phyloP scores from a whole-genome alignment of 2,797 vertebrate genomes.

The Cyprinodon diabolis region DNA sequence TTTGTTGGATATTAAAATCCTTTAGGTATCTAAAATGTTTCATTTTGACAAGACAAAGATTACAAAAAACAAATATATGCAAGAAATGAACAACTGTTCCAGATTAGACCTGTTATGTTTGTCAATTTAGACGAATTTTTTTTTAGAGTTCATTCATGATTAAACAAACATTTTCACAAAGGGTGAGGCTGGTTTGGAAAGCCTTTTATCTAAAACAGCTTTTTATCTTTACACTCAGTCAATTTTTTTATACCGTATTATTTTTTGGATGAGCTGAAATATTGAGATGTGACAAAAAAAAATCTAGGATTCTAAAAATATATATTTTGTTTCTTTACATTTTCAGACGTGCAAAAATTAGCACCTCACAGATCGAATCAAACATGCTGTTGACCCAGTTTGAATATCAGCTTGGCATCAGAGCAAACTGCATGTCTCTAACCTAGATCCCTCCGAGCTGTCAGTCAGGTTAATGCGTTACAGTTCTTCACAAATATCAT shows the following conservation, averaged over 20 bases:
- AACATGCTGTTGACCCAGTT: conserved; percentile 26
- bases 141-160: not conserved
- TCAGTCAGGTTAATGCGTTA: not conserved
- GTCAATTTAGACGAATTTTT: too few relatives aligned
- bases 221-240: not conserved
- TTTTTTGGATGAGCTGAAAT: too few relatives aligned
- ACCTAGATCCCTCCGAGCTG: conserved; percentile 21
- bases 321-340: not conserved
- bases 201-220: not conserved
- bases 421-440: not conserved
- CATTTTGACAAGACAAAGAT: too few relatives aligned
- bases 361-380: not conserved
- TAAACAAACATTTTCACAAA: not conserved
- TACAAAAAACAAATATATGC: too few relatives aligned
- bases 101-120: too few relatives aligned
- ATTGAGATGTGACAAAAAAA: not conserved
- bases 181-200: not conserved
- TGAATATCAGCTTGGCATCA: conserved; percentile 24
- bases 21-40: too few relatives aligned
- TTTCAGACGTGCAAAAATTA: not conserved
- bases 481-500: not conserved
- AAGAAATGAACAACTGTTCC: too few relatives aligned
- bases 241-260: too few relatives aligned
- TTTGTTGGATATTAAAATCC: too few relatives aligned
- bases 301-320: too few relatives aligned